Percentiles rank a stretch among this genome's conserved stretches.
These are phyloP conservation scores for Pachymerium ferrugineum DNA, from an alignment of 2,888 invertebrate genomes.

Conservation along the genomic window DNA sequence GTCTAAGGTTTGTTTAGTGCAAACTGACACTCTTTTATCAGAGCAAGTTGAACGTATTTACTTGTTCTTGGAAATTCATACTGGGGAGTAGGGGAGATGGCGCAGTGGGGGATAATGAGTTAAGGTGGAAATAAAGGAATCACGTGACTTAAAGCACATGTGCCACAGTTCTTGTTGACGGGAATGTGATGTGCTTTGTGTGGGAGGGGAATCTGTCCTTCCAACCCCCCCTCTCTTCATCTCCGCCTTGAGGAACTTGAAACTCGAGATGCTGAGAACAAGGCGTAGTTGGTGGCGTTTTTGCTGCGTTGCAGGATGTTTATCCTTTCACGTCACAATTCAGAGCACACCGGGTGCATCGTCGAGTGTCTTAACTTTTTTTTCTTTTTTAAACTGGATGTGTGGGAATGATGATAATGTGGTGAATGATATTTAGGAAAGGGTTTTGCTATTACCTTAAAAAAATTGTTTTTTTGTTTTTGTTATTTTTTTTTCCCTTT, in stretches of 20 bases:
- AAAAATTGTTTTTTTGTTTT: not conserved
- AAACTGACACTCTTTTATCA: not conserved
- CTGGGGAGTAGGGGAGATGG: not conserved
- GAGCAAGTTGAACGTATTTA: not conserved
- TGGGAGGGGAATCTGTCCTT: slow-evolving; percentile 17
- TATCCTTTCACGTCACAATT: slow-evolving; percentile 30
- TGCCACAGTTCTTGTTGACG: slow-evolving; percentile 6
- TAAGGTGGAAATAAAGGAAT: slow-evolving; percentile 7
- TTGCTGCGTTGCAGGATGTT: slow-evolving; percentile 27
- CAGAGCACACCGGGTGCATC: slow-evolving; percentile 15
- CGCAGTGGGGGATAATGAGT: too few relatives aligned
- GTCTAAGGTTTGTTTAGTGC: not conserved
- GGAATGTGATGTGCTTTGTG: slow-evolving; percentile 21
- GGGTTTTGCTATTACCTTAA: not conserved
- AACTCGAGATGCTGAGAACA: slow-evolving; percentile 32
- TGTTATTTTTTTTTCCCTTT: too few relatives aligned
- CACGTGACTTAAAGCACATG: not conserved
- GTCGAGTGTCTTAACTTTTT: slow-evolving; percentile 1
- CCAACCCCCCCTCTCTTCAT: not conserved
- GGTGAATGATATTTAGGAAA: too few relatives aligned
- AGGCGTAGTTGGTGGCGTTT: slow-evolving; percentile 20
- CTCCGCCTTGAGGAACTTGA: slow-evolving; percentile 45
- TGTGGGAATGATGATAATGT: not conserved
- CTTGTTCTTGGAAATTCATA: not conserved
- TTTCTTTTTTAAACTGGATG: not conserved